Conservation (phyloP, 2,888 invertebrate genomes). For the Clivina fossor region DNA sequence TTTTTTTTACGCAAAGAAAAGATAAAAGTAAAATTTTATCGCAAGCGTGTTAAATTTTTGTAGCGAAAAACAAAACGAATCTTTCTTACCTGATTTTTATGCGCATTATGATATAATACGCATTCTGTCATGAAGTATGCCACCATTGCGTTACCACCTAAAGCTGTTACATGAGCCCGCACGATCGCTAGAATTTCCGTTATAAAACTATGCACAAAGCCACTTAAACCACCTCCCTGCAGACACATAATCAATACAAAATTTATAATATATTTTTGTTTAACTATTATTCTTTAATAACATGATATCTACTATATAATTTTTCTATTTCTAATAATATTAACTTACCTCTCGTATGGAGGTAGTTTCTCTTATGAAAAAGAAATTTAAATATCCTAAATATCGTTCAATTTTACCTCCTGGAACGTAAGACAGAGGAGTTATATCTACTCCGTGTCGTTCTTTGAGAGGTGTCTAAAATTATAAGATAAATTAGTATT, state of each 20-base stretch:
- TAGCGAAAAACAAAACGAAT: slow-evolving; percentile 5
- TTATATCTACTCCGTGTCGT: slow-evolving; percentile 73
- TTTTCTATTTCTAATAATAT: slow-evolving; percentile 12
- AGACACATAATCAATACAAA: slow-evolving; percentile 42
- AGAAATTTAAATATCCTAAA: slow-evolving; percentile 88
- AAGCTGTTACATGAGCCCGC: slow-evolving; percentile 86
- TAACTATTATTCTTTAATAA: not conserved
- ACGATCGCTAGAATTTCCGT: slow-evolving; percentile 92
- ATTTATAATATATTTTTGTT: not conserved
- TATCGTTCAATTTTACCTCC: slow-evolving; percentile 78
- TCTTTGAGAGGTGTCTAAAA: slow-evolving; percentile 53
- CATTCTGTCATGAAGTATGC: slow-evolving; percentile 92
- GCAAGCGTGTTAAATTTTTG: not conserved
- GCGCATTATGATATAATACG: slow-evolving; percentile 86
- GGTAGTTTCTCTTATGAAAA: slow-evolving; percentile 93
- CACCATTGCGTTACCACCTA: slow-evolving; percentile 94
- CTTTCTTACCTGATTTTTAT: slow-evolving; percentile 87
- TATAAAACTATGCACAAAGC: slow-evolving; percentile 92
- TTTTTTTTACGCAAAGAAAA: slow-evolving; percentile 16
- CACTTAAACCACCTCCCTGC: slow-evolving; percentile 87
- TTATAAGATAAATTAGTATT: slow-evolving; percentile 35
- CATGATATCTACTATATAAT: not conserved
- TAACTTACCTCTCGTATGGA: slow-evolving; percentile 75
- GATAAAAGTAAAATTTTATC: slow-evolving; percentile 9
- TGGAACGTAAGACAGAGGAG: slow-evolving; percentile 77